Conservation (phyloP, 2,888 invertebrate species). For the Lobophora halterata region DNA sequence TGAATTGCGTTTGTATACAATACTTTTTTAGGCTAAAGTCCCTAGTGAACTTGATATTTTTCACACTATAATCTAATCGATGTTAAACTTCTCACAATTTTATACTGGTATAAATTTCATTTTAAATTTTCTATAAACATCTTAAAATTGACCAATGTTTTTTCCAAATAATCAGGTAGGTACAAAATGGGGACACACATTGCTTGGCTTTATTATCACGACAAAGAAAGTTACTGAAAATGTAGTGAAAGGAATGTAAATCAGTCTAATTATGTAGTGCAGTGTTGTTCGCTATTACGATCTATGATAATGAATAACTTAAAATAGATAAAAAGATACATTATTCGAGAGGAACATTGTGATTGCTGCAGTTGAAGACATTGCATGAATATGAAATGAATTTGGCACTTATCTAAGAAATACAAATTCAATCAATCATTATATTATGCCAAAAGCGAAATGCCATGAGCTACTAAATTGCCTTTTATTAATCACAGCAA, state of each 20-base stretch:
- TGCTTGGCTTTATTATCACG: slow-evolving; percentile 18
- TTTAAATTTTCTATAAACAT: slow-evolving; percentile 21
- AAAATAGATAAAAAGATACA: slow-evolving; percentile 35
- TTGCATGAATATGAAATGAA: slow-evolving; percentile 45
- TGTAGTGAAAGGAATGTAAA: slow-evolving; percentile 51
- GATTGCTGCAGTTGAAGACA: slow-evolving; percentile 37
- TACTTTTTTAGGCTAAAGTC: slow-evolving; percentile 27
- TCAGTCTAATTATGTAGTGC: slow-evolving; percentile 50
- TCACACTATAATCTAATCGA: slow-evolving; percentile 30
- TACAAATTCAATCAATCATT: slow-evolving; percentile 33
- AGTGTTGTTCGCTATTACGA: slow-evolving; percentile 35
- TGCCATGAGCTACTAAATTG: slow-evolving; percentile 27
- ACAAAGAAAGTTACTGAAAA: slow-evolving; percentile 18
- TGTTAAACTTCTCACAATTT: slow-evolving; percentile 27
- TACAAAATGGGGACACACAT: slow-evolving; percentile 32
- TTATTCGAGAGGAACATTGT: slow-evolving; percentile 57
- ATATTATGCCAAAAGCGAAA: slow-evolving; percentile 29
- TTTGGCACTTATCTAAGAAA: slow-evolving; percentile 53
- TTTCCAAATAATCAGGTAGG: slow-evolving; percentile 21
- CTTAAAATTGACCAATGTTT: slow-evolving; percentile 26
- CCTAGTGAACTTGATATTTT: slow-evolving; percentile 24
- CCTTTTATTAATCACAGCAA: slow-evolving; percentile 19
- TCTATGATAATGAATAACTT: slow-evolving; percentile 34
- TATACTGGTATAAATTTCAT: slow-evolving; percentile 26
- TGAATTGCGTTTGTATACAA: slow-evolving; percentile 38